These are phyloP conservation scores for Aethina tumida DNA, from an alignment of 1,140 invertebrate genomes.

Conservation along the genomic window DNA sequence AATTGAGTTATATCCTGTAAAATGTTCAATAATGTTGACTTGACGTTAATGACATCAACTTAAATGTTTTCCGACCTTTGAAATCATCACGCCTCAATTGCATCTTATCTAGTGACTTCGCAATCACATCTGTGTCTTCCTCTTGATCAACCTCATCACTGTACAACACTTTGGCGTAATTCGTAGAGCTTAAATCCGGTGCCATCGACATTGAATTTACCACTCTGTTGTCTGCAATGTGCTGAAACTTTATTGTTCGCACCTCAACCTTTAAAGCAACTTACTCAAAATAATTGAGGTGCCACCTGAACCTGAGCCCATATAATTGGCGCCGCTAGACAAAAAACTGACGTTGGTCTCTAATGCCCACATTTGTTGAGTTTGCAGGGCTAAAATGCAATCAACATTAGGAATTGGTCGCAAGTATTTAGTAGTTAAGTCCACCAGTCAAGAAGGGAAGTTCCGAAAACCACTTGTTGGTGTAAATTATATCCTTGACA, in stretches of 20 bases:
- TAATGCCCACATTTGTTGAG: slow-evolving; percentile 43
- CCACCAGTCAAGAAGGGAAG: slow-evolving; percentile 62
- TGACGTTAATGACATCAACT: not conserved
- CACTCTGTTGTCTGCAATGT: too few species aligned
- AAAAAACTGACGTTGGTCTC: slow-evolving; percentile 41
- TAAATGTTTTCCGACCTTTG: too few species aligned
- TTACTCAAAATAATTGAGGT: slow-evolving; percentile 39
- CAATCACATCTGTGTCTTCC: too few species aligned
- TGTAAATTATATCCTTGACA: slow-evolving; percentile 59
- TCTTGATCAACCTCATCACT: too few species aligned
- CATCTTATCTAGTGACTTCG: too few species aligned
- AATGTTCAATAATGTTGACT: slow-evolving; percentile 2
- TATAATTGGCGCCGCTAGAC: slow-evolving; percentile 43
- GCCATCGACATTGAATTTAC: too few species aligned
- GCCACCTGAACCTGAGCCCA: slow-evolving; percentile 32
- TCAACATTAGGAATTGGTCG: not conserved
- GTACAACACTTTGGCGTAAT: too few species aligned
- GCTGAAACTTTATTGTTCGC: too few species aligned
- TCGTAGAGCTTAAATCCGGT: too few species aligned
- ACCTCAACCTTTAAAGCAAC: too few species aligned
- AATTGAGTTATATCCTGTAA: not conserved
- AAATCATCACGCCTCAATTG: too few species aligned
- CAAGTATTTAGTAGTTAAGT: too few species aligned
- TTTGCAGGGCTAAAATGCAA: slow-evolving; percentile 36
- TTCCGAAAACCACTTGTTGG: slow-evolving; percentile 65